phyloP scores from a whole-genome alignment of 2,888 invertebrate genomes.

The Eucera pruinosa region DNA sequence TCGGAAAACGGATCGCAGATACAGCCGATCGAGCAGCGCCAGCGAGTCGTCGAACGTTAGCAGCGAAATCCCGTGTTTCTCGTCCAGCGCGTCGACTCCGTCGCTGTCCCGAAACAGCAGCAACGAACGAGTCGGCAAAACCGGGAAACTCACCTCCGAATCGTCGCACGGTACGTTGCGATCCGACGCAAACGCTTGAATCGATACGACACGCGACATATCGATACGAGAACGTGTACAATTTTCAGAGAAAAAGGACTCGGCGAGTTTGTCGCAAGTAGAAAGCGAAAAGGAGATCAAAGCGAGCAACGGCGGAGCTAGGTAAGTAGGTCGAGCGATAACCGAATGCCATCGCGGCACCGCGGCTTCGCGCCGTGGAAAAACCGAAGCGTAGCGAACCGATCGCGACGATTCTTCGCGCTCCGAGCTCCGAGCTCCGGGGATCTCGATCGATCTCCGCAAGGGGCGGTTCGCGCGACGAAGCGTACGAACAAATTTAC shows the following conservation, averaged over 20 bases:
- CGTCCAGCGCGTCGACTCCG: constrained; percentile 83
- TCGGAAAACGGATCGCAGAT: constrained; percentile 79
- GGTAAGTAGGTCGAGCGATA: constrained; percentile 77
- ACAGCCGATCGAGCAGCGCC: constrained; percentile 82
- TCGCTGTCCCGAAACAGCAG: constrained; percentile 85
- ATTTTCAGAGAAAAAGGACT: constrained; percentile 78
- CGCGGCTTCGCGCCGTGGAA: background rate
- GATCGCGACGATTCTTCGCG: background rate
- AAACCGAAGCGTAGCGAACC: constrained; percentile 27
- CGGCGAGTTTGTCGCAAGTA: constrained; percentile 70
- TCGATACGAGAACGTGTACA: constrained; percentile 1
- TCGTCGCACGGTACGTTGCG: constrained; percentile 56
- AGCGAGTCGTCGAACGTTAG: constrained; percentile 83
- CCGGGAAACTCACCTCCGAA: constrained; percentile 73
- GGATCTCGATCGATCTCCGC: too few species aligned
- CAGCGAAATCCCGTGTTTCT: constrained; percentile 82
- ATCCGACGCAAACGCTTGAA: background rate
- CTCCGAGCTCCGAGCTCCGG: too few species aligned
- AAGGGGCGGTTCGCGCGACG: too few species aligned
- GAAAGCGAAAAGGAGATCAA: constrained; percentile 81
- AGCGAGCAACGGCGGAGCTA: constrained; percentile 74
- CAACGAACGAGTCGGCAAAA: constrained; percentile 79
- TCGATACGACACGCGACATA: background rate
- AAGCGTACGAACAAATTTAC: too few species aligned
- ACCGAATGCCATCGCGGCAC: constrained; percentile 1